Evolutionary conservation across 2,113 vertebrate genomes (phyloP).

Genomic region (Pseudopodoces humilis): DNA sequence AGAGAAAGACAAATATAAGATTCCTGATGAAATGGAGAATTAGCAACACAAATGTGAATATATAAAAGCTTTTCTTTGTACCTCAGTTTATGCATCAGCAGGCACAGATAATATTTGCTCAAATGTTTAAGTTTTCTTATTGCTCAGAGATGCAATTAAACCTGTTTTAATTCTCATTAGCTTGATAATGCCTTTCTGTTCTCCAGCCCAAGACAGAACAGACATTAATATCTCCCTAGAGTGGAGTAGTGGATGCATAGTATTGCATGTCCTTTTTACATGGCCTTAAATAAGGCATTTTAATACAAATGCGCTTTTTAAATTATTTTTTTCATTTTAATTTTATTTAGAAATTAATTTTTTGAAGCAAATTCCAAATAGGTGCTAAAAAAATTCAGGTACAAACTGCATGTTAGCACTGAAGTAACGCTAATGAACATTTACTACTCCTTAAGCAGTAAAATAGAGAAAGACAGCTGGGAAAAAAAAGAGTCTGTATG

Average conservation of each 20-base stretch:
- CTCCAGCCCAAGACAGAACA: not conserved
- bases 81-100: not conserved
- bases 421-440: not conserved
- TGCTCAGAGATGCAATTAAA: not conserved
- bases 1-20: not conserved
- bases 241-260: not conserved
- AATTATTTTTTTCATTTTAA: not conserved
- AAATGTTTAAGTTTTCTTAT: not conserved
- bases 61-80: not conserved
- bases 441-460: not conserved
- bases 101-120: not conserved
- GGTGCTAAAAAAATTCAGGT: not conserved
- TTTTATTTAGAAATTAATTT: not conserved
- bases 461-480: not conserved
- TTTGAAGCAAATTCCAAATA: not conserved
- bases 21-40: not conserved
- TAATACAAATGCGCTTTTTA: not conserved
- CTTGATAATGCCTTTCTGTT: not conserved
- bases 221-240: not conserved
- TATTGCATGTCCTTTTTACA: not conserved
- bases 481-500: rapidly evolving
- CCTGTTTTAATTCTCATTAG: not conserved
- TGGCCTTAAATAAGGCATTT: not conserved
- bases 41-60: not conserved
- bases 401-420: not conserved